phyloP scores from a whole-genome alignment of 2,888 invertebrate genomes.

The Hydroisotoma schaefferi region DNA sequence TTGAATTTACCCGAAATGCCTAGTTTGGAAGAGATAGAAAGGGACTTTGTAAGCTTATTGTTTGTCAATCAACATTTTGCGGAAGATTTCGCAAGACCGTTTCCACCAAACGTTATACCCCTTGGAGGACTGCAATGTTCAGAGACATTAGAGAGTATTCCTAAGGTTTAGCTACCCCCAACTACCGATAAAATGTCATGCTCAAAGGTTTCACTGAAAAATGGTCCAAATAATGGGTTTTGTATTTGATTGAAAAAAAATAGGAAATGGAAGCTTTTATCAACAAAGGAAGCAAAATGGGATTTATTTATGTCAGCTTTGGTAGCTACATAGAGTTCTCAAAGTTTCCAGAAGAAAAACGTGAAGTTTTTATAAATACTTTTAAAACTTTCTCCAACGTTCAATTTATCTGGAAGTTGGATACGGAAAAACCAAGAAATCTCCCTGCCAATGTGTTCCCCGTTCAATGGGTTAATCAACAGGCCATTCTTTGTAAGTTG shows the following conservation, averaged over 20 bases:
- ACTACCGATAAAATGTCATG: not conserved
- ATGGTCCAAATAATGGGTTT: not conserved
- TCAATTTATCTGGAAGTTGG: conserved; percentile 31
- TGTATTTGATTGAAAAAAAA: not conserved
- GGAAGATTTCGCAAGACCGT: conserved; percentile 35
- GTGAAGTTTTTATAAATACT: conserved; percentile 18
- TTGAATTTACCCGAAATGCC: conserved; percentile 25
- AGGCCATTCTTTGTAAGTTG: conserved; percentile 18
- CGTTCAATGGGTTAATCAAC: conserved; percentile 19
- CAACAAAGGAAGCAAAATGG: conserved; percentile 15
- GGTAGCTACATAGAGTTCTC: conserved; percentile 27
- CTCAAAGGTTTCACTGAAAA: not conserved
- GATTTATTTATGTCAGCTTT: conserved; percentile 34
- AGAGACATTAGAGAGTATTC: conserved; percentile 3
- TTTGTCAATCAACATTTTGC: conserved; percentile 36
- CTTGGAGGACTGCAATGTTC: conserved; percentile 32
- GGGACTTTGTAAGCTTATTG: conserved; percentile 28
- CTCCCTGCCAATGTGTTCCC: conserved; percentile 14
- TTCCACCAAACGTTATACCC: conserved; percentile 34
- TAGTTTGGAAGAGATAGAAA: conserved; percentile 28
- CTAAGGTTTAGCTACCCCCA: too few relatives aligned
- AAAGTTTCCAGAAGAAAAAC: conserved; percentile 14
- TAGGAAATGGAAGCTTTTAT: conserved; percentile 26
- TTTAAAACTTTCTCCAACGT: conserved; percentile 18
- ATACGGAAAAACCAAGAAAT: conserved; percentile 11